These are phyloP conservation scores for Watersipora subatra DNA, from an alignment of 1,140 invertebrate genomes.

Conservation along the genomic window DNA sequence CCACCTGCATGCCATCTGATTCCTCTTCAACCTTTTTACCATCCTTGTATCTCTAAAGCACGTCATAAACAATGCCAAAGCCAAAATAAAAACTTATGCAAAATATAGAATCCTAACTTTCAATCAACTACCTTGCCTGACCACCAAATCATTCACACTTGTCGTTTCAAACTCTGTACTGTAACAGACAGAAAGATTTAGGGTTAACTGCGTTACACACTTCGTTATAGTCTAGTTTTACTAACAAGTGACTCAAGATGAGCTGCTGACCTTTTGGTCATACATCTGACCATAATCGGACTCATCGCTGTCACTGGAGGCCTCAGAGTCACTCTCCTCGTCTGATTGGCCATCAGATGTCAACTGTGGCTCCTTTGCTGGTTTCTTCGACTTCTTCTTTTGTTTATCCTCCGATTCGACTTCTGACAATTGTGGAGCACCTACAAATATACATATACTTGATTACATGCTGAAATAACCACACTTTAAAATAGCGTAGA, in stretches of 20 bases:
- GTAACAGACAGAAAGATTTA: no score
- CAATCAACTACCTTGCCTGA: no score
- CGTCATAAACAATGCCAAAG: conserved; percentile 4
- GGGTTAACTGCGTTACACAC: no score
- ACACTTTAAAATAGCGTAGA: no score
- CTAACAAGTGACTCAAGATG: no score
- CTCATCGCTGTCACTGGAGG: conserved; percentile 30
- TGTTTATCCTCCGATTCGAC: conserved; percentile 2
- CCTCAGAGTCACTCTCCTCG: conserved; percentile 47
- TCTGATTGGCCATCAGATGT: conserved; percentile 12
- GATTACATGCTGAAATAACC: no score
- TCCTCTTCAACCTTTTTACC: background rate
- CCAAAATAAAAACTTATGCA: no score
- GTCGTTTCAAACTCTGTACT: no score
- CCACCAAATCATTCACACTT: no score
- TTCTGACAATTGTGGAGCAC: background rate
- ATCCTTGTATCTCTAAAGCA: background rate
- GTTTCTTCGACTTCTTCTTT: conserved; percentile 7
- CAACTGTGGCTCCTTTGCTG: background rate
- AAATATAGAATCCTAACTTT: no score
- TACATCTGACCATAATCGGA: conserved; percentile 2
- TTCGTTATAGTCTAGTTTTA: no score
- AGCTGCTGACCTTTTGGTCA: background rate
- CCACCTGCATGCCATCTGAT: background rate
- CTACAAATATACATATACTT: background rate